These are phyloP conservation scores for Caenorhabditis imperialis DNA, from an alignment of 2,888 invertebrate genomes.

Conservation along the genomic window DNA sequence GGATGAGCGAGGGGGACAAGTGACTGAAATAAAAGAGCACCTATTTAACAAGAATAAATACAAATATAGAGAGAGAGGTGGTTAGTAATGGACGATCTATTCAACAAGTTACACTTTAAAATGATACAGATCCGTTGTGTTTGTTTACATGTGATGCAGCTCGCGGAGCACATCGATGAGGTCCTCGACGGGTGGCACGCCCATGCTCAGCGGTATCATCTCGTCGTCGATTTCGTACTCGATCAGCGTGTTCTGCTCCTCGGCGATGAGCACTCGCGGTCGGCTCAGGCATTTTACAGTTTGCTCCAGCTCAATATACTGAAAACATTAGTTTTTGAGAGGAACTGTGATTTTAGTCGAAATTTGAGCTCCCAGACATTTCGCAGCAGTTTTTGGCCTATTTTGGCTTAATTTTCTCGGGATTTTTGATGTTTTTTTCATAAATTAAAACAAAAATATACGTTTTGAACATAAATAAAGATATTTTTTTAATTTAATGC, in stretches of 20 bases:
- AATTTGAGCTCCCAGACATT: no score
- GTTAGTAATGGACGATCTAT: constrained; percentile 13
- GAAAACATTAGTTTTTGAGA: not conserved
- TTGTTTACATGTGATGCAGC: not conserved
- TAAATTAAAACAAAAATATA: no score
- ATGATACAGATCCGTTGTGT: constrained; percentile 37
- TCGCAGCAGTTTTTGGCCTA: no score
- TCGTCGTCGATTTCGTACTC: constrained; percentile 44
- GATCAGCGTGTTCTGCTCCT: constrained; percentile 12
- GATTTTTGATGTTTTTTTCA: no score
- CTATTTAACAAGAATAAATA: no score
- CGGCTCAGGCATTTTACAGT: constrained; percentile 48
- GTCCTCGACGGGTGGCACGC: constrained; percentile 28
- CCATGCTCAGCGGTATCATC: constrained; percentile 30
- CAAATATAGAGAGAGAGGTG: constrained; percentile 14
- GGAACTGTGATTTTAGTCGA: no score
- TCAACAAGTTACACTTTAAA: constrained; percentile 34
- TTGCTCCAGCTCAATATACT: constrained; percentile 51
- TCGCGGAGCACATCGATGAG: constrained; percentile 24
- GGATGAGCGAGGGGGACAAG: constrained; percentile 4
- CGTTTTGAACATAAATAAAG: no score
- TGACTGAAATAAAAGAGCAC: not conserved
- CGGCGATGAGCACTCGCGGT: constrained; percentile 38
- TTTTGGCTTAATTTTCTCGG: no score
- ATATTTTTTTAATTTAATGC: no score